Base-by-base conservation (phyloP, 2,797 vertebrate species). In the Coluber constrictor region DNA sequence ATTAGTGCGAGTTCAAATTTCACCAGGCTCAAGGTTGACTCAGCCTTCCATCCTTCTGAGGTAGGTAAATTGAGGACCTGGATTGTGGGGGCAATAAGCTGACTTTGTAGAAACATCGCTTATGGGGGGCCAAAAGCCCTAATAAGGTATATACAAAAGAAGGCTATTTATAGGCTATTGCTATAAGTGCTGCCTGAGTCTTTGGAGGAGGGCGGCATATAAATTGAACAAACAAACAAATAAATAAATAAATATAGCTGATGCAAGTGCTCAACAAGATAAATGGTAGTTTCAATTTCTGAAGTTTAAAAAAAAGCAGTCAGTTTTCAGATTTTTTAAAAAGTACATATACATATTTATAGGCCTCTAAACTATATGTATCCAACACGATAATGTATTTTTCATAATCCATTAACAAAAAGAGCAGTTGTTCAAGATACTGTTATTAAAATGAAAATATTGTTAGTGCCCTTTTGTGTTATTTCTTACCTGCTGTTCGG, bases 401-500 rank as follows among this genome's bases (percentile, higher is more conserved):
- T 61, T 93, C 37, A 79, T 51, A 87, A 88, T 47, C 51, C 27
- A 20, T 83, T 87, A 63, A 88, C 29, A 57, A 74, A 47, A 89
- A 56, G 15, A 94, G 37, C 9, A 95, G 93, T 90, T 88, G 51
- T 88, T 92, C 66, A 91, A 59, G 27, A 59, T 32, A 90, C 56
- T 89, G 25, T 66, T 7, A 60, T 18, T 54, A 59, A 9, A 0
- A 57, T 0, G 25, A 91, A 88, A 74, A 92, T 63, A 90, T 54
- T 16, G 87, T 0, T 56, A 27, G 91, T 23, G 74, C 57, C 12
- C 86, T 86, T 90, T 56, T 91, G 25, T 25, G 86, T 90, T 87
- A 74, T 83, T 1, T 95, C 98, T 98, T 97, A 99, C 99, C 99
- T 92, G 98, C 95, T 96, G 98, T 98, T 97, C 98, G 98, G 98